Evolutionary conservation across 2,888 invertebrate genomes (phyloP).

Genomic region (Miltochrista miniata): DNA sequence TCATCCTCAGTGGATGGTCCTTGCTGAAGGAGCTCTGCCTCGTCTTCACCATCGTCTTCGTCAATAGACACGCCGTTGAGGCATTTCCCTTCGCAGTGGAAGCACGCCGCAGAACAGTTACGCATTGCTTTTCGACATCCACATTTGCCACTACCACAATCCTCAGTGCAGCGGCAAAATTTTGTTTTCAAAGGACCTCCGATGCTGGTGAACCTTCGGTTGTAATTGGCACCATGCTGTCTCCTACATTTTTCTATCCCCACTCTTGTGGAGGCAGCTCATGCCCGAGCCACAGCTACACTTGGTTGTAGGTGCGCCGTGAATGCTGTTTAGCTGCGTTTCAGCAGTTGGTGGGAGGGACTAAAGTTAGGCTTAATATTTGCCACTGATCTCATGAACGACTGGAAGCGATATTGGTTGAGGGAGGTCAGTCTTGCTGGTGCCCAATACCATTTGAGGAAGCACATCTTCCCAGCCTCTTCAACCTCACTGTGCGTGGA

Average conservation of each 20-base stretch:
- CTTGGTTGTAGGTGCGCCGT: constrained; percentile 3
- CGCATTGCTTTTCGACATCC: too few relatives aligned
- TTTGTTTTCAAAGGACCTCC: constrained; percentile 15
- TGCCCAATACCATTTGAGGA: background rate
- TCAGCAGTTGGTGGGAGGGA: constrained; percentile 10
- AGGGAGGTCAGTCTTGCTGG: background rate
- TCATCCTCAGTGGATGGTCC: background rate
- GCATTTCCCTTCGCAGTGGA: constrained; percentile 7
- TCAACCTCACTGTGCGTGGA: background rate
- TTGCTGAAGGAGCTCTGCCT: constrained; percentile 9
- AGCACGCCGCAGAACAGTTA: constrained; percentile 12
- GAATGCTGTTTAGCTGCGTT: constrained; percentile 4
- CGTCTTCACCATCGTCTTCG: constrained; percentile 17
- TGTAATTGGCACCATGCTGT: background rate
- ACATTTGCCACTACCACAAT: too few relatives aligned
- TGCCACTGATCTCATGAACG: constrained; percentile 8
- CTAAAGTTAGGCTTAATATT: constrained; percentile 13
- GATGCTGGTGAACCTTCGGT: constrained; percentile 7
- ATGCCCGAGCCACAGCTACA: too few relatives aligned
- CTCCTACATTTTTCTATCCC: constrained; percentile 13
- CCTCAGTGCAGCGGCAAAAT: constrained; percentile 11
- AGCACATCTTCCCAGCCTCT: too few relatives aligned
- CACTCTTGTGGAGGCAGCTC: constrained; percentile 11
- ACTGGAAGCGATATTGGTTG: background rate
- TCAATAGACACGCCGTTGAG: constrained; percentile 14